phyloP scores from a whole-genome alignment of 2,888 invertebrate species.

The Hydrotaea diabolus region DNA sequence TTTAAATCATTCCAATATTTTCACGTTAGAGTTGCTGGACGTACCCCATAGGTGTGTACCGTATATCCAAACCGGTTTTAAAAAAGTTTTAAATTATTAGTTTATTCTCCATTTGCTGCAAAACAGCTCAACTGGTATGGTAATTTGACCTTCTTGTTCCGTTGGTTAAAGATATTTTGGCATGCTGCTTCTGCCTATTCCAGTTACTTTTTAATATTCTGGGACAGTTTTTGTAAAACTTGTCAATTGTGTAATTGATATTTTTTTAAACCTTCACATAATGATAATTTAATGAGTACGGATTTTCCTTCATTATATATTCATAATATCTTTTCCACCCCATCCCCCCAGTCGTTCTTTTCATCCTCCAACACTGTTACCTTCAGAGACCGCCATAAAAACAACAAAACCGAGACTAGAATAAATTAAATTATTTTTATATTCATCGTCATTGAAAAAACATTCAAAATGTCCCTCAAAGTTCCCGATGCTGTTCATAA shows the following conservation, averaged over 20 bases:
- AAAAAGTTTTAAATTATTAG: too few species aligned
- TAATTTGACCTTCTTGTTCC: too few species aligned
- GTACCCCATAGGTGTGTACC: too few species aligned
- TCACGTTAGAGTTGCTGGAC: too few species aligned
- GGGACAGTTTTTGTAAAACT: not conserved
- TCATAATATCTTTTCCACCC: not conserved
- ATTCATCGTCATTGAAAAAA: not conserved
- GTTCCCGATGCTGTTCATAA: not conserved
- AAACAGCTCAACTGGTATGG: too few species aligned
- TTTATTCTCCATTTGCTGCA: too few species aligned
- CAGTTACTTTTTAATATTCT: not conserved
- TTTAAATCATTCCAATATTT: too few species aligned
- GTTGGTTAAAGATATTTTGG: too few species aligned
- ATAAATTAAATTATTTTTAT: too few species aligned
- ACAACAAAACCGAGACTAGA: too few species aligned
- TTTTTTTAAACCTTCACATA: not conserved
- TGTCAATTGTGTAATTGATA: conserved; percentile 5
- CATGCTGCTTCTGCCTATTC: too few species aligned
- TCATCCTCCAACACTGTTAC: not conserved
- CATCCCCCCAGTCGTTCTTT: not conserved
- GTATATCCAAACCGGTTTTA: too few species aligned
- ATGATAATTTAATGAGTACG: not conserved
- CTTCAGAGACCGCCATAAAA: not conserved
- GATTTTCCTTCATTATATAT: conserved; percentile 16
- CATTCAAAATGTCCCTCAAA: conserved; percentile 3